Evolutionary conservation across 2,113 vertebrate species (phyloP), one percentile per base, ranked within the genome.

Genomic region (Astur gentilis): DNA sequence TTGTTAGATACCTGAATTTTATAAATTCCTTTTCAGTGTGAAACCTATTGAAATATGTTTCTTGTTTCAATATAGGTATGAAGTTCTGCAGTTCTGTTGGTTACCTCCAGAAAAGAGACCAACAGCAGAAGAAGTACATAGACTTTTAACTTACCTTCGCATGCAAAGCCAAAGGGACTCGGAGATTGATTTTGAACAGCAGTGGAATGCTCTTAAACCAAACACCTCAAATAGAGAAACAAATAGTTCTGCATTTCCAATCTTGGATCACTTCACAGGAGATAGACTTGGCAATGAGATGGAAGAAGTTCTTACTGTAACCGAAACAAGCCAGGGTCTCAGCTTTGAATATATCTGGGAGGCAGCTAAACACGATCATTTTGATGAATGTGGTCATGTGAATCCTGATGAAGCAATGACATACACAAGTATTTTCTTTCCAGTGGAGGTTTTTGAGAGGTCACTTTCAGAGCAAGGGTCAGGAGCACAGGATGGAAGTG

Each of bases 301-400:
- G 92, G 99, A 99, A 42, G 99, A 99, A 87, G 98, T 99, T 81
- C 99, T 99, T 54, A 99, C 99, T 0, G 99, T 99, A 52, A 99
- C 99, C 0, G 99, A 99, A 97, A 99, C 99, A 0, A 99, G 99
- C 97, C 99, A 98, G 50, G 99, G 99, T 16, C 98, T 99, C 80
- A 99, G 99, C 96, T 99, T 99, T 57, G 99, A 99, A 83, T 99
- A 99, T 7, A 98, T 99, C 45, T 99, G 99, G 99, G 99, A 99
- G 96, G 99, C 99, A 2, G 99, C 99, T 79, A 99, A 99, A 90
- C 99, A 99, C 0, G 99, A 99, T 95, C 99, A 99, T 95, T 99
- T 99, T 26, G 99, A 99, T 10, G 98, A 96, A 73, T 98, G 97
- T 31, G 80, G 95, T 27, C 98, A 90, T 10, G 96, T 98, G 21